Evolutionary conservation across 37 sponge, comb jelly and placozoan genomes (phyloP).

Genomic region (Spongilla lacustris): DNA sequence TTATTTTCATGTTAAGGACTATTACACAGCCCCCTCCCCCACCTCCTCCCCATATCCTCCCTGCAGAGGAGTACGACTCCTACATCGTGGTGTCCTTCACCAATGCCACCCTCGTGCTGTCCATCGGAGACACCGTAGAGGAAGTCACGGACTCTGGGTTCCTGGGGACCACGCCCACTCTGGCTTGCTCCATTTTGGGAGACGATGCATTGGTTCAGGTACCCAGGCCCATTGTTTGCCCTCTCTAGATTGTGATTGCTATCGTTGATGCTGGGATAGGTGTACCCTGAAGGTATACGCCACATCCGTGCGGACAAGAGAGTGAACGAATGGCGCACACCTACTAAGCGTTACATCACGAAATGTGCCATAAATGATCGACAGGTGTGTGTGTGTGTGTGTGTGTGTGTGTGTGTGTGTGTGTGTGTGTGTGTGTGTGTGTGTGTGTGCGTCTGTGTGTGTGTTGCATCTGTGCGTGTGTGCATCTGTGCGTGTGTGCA

Average conservation of each 20-base stretch:
- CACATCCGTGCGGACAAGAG: conserved; percentile 95
- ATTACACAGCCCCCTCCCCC: too few species aligned
- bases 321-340: conserved; percentile 97
- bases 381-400: conserved; percentile 42
- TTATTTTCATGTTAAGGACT: too few species aligned
- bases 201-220: conserved; percentile 98
- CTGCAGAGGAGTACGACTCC: conserved; percentile 90
- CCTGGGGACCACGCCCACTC: conserved; percentile 96
- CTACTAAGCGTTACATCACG: conserved; percentile 82
- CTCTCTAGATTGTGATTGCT: background rate
- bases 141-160: conserved; percentile 98
- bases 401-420: background rate
- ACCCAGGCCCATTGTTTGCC: too few species aligned
- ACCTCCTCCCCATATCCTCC: too few species aligned
- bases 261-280: conserved; percentile 34
- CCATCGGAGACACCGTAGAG: conserved; percentile 99
- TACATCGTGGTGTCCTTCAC: conserved; percentile 98
- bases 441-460: background rate
- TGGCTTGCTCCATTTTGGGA: conserved; percentile 90
- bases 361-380: conserved; percentile 96
- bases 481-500: background rate
- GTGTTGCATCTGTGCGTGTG: background rate
- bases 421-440: conserved; percentile 3
- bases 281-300: conserved; percentile 97
- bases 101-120: conserved; percentile 97